Conservation (phyloP, 2,797 vertebrate species). For the Cynodonichthys magdalenae region DNA sequence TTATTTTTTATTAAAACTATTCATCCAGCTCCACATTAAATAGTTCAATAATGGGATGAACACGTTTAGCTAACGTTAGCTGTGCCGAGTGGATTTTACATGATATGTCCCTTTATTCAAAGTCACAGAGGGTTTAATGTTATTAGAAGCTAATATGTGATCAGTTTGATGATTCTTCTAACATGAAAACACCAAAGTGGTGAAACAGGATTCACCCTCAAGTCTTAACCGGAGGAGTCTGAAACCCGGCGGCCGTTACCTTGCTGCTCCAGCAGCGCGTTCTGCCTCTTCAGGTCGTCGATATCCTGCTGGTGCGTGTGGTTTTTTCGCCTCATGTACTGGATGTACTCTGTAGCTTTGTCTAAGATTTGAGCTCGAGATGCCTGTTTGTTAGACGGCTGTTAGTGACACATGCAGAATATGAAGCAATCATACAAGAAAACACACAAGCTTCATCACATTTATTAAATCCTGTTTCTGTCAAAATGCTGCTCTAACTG, state of each 20-base stretch:
- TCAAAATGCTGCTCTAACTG: slow-evolving; percentile 2
- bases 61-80: too few relatives aligned
- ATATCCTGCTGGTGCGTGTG: slow-evolving; percentile 99
- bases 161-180: too few relatives aligned
- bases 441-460: slow-evolving; percentile 49
- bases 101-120: too few relatives aligned
- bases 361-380: slow-evolving; percentile 99
- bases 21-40: too few relatives aligned
- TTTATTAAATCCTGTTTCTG: slow-evolving; percentile 12
- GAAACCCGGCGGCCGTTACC: slow-evolving; percentile 69
- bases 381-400: slow-evolving; percentile 91
- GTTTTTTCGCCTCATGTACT: slow-evolving; percentile 99
- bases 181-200: too few relatives aligned
- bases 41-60: too few relatives aligned
- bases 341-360: slow-evolving; percentile 99
- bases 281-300: slow-evolving; percentile 97
- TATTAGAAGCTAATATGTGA: too few relatives aligned
- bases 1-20: too few relatives aligned
- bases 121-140: too few relatives aligned
- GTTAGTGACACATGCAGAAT: slow-evolving; percentile 81
- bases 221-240: not conserved
- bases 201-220: not conserved
- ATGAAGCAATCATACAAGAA: slow-evolving; percentile 73
- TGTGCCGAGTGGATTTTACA: too few relatives aligned
- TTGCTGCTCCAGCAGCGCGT: slow-evolving; percentile 97